Percentiles rank a stretch among this genome's conserved stretches.
phyloP scores from a whole-genome alignment of 2,797 vertebrate species.

The Fratercula arctica region DNA sequence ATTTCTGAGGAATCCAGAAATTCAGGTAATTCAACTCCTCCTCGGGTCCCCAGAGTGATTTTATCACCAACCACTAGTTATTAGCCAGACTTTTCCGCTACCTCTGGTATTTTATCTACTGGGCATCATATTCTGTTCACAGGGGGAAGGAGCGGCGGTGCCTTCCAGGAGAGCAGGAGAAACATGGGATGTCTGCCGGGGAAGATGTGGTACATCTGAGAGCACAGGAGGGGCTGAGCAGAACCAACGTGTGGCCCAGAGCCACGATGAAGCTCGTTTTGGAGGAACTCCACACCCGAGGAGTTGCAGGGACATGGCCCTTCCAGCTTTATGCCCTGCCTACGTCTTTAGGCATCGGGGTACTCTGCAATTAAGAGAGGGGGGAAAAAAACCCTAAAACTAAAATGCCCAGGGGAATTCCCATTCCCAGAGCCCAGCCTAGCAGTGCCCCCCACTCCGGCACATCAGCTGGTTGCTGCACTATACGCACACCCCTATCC shows the following conservation, averaged over 20 bases:
- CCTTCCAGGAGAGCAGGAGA: neutral
- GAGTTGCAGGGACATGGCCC: neutral
- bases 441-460: neutral
- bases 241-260: neutral
- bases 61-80: neutral
- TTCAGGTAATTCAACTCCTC: neutral
- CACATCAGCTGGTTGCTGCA: neutral
- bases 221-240: neutral
- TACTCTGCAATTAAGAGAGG: neutral
- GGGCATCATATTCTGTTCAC: neutral
- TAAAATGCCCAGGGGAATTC: neutral
- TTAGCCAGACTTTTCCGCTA: neutral
- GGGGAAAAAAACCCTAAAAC: accelerated
- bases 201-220: neutral
- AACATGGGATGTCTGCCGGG: neutral
- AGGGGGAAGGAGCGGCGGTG: neutral
- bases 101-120: neutral
- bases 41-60: neutral
- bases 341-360: accelerated
- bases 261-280: neutral
- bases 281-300: neutral
- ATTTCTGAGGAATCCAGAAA: conserved; percentile 6
- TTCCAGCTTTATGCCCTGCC: neutral
- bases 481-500: accelerated
- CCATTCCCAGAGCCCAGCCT: neutral